Evolutionary conservation across 2,797 vertebrate species (phyloP).

Genomic region (Tolypeutes matacus): DNA sequence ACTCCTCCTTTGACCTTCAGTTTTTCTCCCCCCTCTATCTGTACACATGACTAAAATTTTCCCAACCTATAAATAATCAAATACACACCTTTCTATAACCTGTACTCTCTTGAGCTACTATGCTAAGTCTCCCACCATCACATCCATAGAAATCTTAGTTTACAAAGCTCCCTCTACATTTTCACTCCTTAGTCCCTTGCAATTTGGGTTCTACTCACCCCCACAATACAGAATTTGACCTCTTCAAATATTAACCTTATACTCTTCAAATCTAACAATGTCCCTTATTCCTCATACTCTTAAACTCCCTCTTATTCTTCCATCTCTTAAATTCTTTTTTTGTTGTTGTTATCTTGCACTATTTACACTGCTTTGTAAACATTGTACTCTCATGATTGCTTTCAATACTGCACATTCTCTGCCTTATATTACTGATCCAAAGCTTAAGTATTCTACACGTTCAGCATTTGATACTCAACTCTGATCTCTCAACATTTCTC

Average conservation of each 20-base stretch:
- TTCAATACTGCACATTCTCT: not conserved
- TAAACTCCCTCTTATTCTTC: not conserved
- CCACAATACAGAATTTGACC: not conserved
- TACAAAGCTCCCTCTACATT: not conserved
- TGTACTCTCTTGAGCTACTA: not conserved
- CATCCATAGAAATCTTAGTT: not conserved
- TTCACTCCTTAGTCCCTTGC: not conserved
- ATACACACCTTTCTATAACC: not conserved
- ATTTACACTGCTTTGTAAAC: not conserved
- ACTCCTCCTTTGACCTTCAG: not conserved
- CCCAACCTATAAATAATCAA: not conserved
- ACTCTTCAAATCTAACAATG: not conserved
- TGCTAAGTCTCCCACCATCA: not conserved
- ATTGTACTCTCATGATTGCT: not conserved
- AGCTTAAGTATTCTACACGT: not conserved
- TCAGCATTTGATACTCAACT: not conserved
- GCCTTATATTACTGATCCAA: not conserved
- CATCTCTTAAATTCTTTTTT: not conserved
- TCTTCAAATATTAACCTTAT: slow-evolving; percentile 27
- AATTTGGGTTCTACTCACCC: not conserved
- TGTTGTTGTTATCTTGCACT: not conserved
- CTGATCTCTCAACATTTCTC: not conserved
- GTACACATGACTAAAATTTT: not conserved
- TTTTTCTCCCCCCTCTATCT: not conserved
- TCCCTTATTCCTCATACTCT: not conserved